Evolutionary conservation across 2,888 invertebrate genomes (phyloP).

Genomic region (Xestia xanthographa): DNA sequence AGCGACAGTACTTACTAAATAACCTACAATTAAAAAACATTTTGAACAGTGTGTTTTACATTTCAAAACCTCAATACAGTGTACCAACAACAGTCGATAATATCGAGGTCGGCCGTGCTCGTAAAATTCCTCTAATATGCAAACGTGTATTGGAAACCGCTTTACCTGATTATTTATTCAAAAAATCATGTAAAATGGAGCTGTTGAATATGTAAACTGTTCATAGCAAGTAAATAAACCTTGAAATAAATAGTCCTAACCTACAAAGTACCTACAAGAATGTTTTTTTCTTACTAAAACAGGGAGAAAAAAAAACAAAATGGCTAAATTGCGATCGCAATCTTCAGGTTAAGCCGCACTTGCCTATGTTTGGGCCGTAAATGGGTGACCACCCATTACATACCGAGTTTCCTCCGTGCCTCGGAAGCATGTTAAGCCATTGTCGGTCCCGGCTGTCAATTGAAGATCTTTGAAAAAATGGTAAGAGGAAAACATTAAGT

Average conservation of each 20-base stretch:
- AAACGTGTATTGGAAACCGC: conserved; percentile 52
- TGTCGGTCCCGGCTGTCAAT: too few relatives aligned
- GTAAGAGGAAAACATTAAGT: too few relatives aligned
- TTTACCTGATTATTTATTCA: conserved; percentile 40
- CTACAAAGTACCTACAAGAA: not conserved
- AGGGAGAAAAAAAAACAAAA: not conserved
- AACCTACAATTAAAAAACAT: not conserved
- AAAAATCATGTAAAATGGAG: conserved; percentile 12
- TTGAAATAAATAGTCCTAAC: not conserved
- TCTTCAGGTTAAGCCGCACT: too few relatives aligned
- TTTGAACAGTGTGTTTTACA: not conserved
- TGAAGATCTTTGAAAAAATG: too few relatives aligned
- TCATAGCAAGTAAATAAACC: not conserved
- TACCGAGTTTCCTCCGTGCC: too few relatives aligned
- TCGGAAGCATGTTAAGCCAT: too few relatives aligned
- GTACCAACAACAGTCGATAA: not conserved
- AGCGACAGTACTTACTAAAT: not conserved
- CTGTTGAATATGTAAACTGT: conserved; percentile 11
- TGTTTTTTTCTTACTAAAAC: not conserved
- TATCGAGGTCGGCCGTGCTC: conserved; percentile 14
- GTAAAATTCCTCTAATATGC: conserved; percentile 40
- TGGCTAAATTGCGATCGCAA: too few relatives aligned
- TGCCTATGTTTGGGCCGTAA: too few relatives aligned
- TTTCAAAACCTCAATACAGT: not conserved
- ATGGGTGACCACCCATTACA: too few relatives aligned